Evolutionary conservation across 2,797 vertebrate genomes (phyloP), one percentile per base, ranked within the genome.

Genomic region (Neoniphon sammara): DNA sequence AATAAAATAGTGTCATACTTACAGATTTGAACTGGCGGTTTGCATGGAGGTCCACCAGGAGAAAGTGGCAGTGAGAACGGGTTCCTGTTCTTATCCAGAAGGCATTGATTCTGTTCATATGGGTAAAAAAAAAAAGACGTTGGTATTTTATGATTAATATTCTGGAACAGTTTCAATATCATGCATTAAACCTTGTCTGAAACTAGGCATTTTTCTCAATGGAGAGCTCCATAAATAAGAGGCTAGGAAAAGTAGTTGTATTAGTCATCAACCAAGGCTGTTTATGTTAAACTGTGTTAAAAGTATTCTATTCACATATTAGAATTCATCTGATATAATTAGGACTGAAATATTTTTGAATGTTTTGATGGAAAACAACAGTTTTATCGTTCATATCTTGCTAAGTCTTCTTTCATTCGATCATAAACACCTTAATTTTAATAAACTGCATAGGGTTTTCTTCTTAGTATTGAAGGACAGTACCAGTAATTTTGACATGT

Each of bases 31-130:
- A 10, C 23, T 30, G 55, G 1, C 8, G 30, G 55, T 57, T 10
- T 34, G 25, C 21, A 25, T 57, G 55, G 6, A 34, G 17, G 1
- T 34, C 7, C 7, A 7, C 15, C 25, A 57, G 15, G 7, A 18
- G 17, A 8, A 20, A 2, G 4, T 21, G 53, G 11, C 12, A 14
- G 0, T 55, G 12, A 17, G 42, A 17, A 1, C 42, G 1, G 82
- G 71, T 53, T 78, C 0, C 1, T 0, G 0, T 0, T 0, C 21
- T 71, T 0, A 0, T 91, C 87, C 0, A 0, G 0, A 3, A 15
- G 36, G 64, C 73, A 87, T 3, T 80, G 66, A 70, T 2, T 18
- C 94, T 94, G 85, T 88, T 73, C 25, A 76, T 9, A 50, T 52
- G 50, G 5, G 9, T 10, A n/a, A n/a, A n/a, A 76, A 74, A 78